phyloP scores from a whole-genome alignment of 2,113 vertebrate genomes.

The Tylochromis polylepis region DNA sequence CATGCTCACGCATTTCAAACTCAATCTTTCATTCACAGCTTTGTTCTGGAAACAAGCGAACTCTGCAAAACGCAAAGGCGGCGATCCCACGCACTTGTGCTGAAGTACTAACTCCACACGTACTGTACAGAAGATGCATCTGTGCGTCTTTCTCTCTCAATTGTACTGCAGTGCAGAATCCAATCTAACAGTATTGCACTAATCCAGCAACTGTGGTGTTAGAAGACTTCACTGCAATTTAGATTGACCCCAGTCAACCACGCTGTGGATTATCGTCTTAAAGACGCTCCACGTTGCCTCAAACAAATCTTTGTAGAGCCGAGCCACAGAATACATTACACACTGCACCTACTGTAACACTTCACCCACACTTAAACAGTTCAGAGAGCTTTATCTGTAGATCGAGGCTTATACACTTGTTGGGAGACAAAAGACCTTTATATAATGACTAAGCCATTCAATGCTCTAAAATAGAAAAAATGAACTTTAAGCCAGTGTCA shows the following conservation, averaged over 20 bases:
- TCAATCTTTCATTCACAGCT: background rate
- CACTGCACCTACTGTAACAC: background rate
- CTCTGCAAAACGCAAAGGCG: background rate
- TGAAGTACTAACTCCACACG: background rate
- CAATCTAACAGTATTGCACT: slow-evolving; percentile 58
- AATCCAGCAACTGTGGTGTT: slow-evolving; percentile 64
- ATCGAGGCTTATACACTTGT: background rate
- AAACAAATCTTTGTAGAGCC: background rate
- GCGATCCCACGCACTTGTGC: background rate
- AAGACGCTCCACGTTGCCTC: slow-evolving; percentile 29
- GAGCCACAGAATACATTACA: background rate
- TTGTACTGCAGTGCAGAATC: slow-evolving; percentile 30
- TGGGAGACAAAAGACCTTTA: background rate
- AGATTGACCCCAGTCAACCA: slow-evolving; percentile 46
- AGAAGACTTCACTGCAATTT: slow-evolving; percentile 60
- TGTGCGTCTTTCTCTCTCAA: background rate
- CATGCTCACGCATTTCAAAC: background rate
- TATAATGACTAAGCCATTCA: background rate
- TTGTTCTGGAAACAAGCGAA: background rate
- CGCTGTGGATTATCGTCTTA: slow-evolving; percentile 61
- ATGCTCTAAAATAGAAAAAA: background rate
- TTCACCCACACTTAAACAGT: background rate
- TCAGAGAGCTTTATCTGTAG: background rate
- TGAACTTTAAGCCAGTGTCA: background rate
- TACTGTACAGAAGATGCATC: background rate